Conservation (phyloP, 2,113 vertebrate genomes). For the Eurystomus gularis region DNA sequence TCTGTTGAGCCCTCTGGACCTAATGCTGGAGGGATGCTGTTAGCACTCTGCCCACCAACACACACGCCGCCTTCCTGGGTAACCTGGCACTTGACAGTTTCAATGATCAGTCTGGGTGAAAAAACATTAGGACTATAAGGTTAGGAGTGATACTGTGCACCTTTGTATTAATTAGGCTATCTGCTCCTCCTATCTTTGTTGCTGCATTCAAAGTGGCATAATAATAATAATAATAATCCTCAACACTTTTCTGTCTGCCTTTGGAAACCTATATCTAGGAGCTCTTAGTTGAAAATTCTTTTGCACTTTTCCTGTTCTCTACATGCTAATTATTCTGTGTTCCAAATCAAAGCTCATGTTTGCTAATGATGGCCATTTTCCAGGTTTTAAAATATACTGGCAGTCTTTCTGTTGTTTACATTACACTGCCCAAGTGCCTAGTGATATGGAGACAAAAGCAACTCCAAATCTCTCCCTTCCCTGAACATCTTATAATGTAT, state of each 20-base stretch:
- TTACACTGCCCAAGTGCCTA: not conserved
- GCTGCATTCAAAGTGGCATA: not conserved
- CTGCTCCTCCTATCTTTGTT: not conserved
- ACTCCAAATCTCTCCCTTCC: not conserved
- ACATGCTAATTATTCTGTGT: not conserved
- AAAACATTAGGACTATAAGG: not conserved
- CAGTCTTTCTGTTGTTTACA: constrained; percentile 7
- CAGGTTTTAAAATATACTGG: constrained; percentile 6
- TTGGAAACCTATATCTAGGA: not conserved
- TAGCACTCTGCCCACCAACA: not conserved
- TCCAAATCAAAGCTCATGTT: not conserved
- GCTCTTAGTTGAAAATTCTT: not conserved
- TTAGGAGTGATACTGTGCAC: not conserved
- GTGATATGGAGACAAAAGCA: constrained; percentile 28
- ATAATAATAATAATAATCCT: not conserved
- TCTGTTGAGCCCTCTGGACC: not conserved
- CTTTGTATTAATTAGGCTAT: not conserved
- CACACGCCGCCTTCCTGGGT: not conserved
- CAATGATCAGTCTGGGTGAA: not conserved
- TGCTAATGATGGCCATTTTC: constrained; percentile 7
- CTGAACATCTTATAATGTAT: not conserved
- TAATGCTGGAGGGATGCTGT: not conserved
- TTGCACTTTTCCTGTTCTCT: not conserved
- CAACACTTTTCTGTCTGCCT: not conserved
- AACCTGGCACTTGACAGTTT: not conserved